Conservation (phyloP, 1,140 invertebrate genomes). For the Dendrolimus kikuchii region DNA sequence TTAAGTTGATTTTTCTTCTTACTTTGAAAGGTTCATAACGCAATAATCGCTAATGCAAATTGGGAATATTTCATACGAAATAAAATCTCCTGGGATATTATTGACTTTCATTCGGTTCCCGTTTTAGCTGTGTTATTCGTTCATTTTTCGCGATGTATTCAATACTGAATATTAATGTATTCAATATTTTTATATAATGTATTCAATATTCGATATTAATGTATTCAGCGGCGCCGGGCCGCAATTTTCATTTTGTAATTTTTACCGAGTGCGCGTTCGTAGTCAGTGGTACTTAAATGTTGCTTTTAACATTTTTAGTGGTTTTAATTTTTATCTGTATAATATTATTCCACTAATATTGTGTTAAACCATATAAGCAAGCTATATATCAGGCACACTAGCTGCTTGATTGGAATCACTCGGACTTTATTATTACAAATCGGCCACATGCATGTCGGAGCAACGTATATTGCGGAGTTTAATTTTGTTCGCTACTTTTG, state of each 20-base stretch:
- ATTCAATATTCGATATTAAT: conserved; percentile 72
- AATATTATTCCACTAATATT: too few species aligned
- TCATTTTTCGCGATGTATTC: conserved; percentile 23
- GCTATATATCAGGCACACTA: too few species aligned
- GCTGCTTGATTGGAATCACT: too few species aligned
- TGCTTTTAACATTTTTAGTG: neutral
- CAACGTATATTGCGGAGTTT: too few species aligned
- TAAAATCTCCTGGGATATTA: conserved; percentile 54
- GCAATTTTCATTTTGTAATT: conserved; percentile 72
- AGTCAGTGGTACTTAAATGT: conserved; percentile 35
- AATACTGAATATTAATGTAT: conserved; percentile 12
- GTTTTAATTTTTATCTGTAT: too few species aligned
- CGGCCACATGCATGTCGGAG: too few species aligned
- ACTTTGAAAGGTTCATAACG: too few species aligned
- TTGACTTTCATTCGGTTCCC: conserved; percentile 52
- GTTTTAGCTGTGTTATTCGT: conserved; percentile 34
- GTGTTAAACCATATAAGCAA: too few species aligned
- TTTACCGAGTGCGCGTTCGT: conserved; percentile 59
- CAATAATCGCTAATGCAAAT: conserved; percentile 45
- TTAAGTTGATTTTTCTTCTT: too few species aligned
- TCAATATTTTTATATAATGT: conserved; percentile 69
- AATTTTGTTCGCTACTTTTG: too few species aligned
- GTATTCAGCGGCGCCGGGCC: conserved; percentile 64
- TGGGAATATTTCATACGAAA: conserved; percentile 54
- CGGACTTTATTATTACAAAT: too few species aligned